Conservation (phyloP, 2,888 invertebrate genomes). For the Stomorhina lunata region DNA sequence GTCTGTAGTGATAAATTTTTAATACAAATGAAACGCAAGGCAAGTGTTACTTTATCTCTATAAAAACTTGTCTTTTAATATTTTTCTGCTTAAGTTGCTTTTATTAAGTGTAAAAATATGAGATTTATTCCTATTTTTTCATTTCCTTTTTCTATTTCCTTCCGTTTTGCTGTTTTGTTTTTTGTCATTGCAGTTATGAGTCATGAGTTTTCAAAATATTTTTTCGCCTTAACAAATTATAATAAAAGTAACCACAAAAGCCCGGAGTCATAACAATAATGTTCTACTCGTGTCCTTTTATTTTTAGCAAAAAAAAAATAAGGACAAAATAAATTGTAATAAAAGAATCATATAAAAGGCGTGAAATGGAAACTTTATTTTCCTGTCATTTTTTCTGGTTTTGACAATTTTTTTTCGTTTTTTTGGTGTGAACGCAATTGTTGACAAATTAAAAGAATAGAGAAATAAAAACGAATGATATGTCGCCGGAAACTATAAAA, state of each 20-base stretch:
- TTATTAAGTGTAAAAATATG: conserved; percentile 44
- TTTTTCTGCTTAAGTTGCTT: no score
- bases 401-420: neutral
- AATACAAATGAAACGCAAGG: conserved; percentile 56
- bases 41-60: conserved; percentile 7
- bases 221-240: conserved; percentile 48
- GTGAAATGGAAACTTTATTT: conserved; percentile 57
- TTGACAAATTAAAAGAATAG: conserved; percentile 45
- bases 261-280: conserved; percentile 56
- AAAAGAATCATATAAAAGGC: conserved; percentile 53
- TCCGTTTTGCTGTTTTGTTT: conserved; percentile 15
- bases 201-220: conserved; percentile 42
- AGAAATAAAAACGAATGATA: conserved; percentile 4
- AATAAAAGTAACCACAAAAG: conserved; percentile 55
- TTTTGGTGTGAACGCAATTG: conserved; percentile 13
- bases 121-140: neutral
- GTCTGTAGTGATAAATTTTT: conserved; percentile 71
- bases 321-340: neutral
- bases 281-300: neutral
- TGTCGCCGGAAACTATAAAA: conserved; percentile 65
- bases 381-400: no score
- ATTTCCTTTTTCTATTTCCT: no score
- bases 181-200: conserved; percentile 24
- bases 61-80: neutral
- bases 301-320: neutral